These are phyloP conservation scores for Adela reaumurella DNA, from an alignment of 2,888 invertebrate species.

Conservation along the genomic window DNA sequence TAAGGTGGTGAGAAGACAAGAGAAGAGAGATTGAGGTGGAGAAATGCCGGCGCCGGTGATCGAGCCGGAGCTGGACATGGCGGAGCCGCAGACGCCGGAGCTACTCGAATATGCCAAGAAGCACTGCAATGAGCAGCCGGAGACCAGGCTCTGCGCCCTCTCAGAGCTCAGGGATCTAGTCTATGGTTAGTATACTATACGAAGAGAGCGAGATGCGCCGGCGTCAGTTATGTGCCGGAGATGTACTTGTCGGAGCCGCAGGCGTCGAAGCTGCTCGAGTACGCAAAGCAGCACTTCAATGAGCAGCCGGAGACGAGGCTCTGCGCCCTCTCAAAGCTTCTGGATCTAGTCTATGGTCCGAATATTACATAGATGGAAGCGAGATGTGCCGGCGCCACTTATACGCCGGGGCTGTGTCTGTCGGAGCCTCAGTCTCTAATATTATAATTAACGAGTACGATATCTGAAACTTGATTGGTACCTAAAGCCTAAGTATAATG, in stretches of 20 bases:
- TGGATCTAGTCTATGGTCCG: slow-evolving; percentile 71
- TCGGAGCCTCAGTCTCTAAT: slow-evolving; percentile 66
- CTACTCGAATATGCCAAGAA: slow-evolving; percentile 64
- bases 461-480: too few species aligned
- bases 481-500: too few species aligned
- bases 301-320: slow-evolving; percentile 68
- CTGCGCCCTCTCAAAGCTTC: slow-evolving; percentile 66
- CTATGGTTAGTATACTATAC: slow-evolving; percentile 63
- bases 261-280: slow-evolving; percentile 62
- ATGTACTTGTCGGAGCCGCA: slow-evolving; percentile 67
- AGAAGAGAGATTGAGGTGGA: too few species aligned
- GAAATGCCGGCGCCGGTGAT: slow-evolving; percentile 53
- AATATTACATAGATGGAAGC: too few species aligned
- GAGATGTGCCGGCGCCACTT: slow-evolving; percentile 47
- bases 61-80: slow-evolving; percentile 60
- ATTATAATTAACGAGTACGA: too few species aligned
- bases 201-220: slow-evolving; percentile 32
- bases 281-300: slow-evolving; percentile 63
- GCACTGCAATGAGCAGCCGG: slow-evolving; percentile 68
- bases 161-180: slow-evolving; percentile 72
- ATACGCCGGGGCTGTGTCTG: slow-evolving; percentile 62
- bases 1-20: too few species aligned
- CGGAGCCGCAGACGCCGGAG: slow-evolving; percentile 64
- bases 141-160: slow-evolving; percentile 62
- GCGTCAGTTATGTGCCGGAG: slow-evolving; percentile 54